Conservation (phyloP, 92 coral and sea anemone genomes). For the Palythoa grandis region DNA sequence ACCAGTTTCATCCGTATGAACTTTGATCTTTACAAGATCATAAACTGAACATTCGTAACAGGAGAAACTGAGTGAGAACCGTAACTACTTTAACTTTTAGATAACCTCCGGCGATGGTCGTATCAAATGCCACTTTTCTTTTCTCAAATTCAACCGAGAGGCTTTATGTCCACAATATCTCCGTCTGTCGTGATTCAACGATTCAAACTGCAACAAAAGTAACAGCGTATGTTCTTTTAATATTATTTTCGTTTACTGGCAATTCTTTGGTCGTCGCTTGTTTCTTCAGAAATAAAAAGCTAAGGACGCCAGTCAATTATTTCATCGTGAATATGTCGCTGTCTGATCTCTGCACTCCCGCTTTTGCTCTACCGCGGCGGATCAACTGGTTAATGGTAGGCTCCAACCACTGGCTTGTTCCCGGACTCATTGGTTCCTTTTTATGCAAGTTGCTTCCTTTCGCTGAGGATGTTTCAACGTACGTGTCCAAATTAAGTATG, state of each 20-base stretch:
- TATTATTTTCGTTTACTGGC: conserved; percentile 21
- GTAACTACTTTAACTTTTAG: neutral
- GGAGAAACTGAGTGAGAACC: neutral
- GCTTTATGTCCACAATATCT: neutral
- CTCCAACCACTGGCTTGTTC: conserved; percentile 24
- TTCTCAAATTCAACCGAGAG: conserved; percentile 7
- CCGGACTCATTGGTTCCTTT: conserved; percentile 9
- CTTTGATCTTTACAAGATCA: neutral
- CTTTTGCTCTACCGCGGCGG: conserved; percentile 35
- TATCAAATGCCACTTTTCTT: neutral
- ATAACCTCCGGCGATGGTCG: conserved; percentile 12
- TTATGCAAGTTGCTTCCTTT: conserved; percentile 39
- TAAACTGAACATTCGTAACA: neutral
- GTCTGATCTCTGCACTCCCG: conserved; percentile 37
- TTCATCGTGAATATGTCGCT: conserved; percentile 42
- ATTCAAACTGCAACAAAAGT: conserved; percentile 9
- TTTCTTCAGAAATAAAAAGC: conserved; percentile 29
- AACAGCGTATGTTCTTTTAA: conserved; percentile 7
- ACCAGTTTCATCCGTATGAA: neutral
- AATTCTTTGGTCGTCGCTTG: conserved; percentile 15
- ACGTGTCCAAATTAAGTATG: conserved; percentile 38
- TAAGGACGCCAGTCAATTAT: conserved; percentile 36
- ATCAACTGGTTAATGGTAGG: conserved; percentile 39
- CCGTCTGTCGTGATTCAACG: conserved; percentile 16
- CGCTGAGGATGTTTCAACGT: conserved; percentile 35